Base-by-base conservation (phyloP, 2,113 vertebrate genomes). In the Naja naja region DNA sequence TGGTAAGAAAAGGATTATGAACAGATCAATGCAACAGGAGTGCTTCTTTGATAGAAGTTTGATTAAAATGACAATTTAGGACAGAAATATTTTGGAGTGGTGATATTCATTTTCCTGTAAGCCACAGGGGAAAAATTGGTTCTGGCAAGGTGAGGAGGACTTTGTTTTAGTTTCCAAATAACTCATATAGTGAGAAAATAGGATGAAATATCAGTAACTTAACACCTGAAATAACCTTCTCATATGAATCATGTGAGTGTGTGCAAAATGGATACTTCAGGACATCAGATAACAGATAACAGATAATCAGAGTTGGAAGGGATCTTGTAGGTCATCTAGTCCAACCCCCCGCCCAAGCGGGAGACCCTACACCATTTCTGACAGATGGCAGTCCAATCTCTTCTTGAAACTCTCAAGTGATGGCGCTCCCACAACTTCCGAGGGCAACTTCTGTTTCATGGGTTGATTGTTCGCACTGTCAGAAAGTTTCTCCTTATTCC, bases 21-120 rank as follows among this genome's bases (percentile, higher is more conserved):
- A 47, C 47, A 47, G 47, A 47, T 47, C 64, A 69, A 49, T 93
- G 94, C 90, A 94, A 25, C 90, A 69, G 69, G 95, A 95, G 81
- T 0, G 0, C n/a, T 92, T 90, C 88, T 95, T 95, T 97, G 94
- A 34, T 87, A 94, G 1, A 0, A 81, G 94, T 94, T 95, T 94
- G 94, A 96, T 95, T 93, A 94, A 88, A 96, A 96, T 20, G 90
- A 94, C 91, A 93, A 90, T 95, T 95, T 93, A 92, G 16, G 3
- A 0, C 0, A 34, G 90, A 93, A 90, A 93, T 45, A 85, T 92
- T 95, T 96, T 94, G 91, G 81, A 93, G 94, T 47, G 87, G 90
- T 23, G 85, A 85, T 1, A 0, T 90, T 95, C 92, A 27, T 43
- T 90, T 96, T 94, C 52, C 25, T 92, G 90, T 93, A 88, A 95